Percentiles rank a stretch among this genome's conserved stretches.
These are phyloP conservation scores for Drosophila heteroneura DNA, from an alignment of 2,888 invertebrate genomes.

Conservation along the genomic window DNA sequence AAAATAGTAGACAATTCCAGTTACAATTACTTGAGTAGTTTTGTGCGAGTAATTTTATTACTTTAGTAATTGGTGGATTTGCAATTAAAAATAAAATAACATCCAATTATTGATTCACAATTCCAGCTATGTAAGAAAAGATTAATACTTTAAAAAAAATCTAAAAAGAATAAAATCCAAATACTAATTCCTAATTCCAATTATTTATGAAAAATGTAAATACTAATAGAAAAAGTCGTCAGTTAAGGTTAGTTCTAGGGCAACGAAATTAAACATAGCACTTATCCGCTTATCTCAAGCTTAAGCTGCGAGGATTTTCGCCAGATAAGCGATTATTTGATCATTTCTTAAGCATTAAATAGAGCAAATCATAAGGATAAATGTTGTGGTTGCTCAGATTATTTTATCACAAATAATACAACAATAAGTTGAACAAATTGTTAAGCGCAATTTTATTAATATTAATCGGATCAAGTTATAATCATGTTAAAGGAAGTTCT, in stretches of 20 bases:
- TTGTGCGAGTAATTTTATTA: neutral
- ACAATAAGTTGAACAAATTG: neutral
- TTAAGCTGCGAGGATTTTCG: neutral
- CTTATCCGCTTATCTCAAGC: constrained; percentile 6
- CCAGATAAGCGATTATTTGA: constrained; percentile 28
- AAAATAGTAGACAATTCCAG: neutral
- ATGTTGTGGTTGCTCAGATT: neutral
- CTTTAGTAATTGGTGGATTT: neutral
- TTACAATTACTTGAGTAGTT: neutral
- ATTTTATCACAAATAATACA: neutral
- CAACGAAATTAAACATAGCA: neutral
- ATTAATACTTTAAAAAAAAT: neutral
- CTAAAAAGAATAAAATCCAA: neutral
- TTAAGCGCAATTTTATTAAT: neutral
- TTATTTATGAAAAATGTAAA: neutral
- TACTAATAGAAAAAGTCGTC: neutral
- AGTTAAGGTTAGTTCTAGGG: neutral
- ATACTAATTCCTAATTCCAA: neutral
- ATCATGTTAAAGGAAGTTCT: neutral
- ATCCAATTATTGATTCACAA: too few relatives aligned
- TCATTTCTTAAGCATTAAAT: constrained; percentile 18
- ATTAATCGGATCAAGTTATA: neutral
- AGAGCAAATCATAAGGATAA: neutral
- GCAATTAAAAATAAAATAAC: fast-evolving
- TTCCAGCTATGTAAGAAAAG: too few relatives aligned